These are phyloP conservation scores for Scaptomyza graminum DNA, from an alignment of 1,140 invertebrate species.

Conservation along the genomic window DNA sequence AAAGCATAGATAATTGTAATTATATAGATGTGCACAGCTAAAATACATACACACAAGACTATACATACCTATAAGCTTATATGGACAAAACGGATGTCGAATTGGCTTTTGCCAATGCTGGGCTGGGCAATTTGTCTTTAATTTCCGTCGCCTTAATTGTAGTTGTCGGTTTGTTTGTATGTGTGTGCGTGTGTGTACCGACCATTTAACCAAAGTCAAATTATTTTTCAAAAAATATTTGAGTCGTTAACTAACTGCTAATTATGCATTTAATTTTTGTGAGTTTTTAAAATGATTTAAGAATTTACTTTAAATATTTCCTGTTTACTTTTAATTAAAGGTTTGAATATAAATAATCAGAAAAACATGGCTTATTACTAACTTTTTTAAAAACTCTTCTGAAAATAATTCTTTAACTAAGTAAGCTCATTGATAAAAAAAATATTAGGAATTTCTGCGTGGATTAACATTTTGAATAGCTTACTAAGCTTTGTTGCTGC, in stretches of 20 bases:
- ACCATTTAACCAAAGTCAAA: constrained; percentile 20
- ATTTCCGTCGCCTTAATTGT: constrained; percentile 44
- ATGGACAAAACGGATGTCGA: constrained; percentile 36
- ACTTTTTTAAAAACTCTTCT: no score
- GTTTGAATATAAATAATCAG: neutral
- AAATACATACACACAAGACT: constrained; percentile 1
- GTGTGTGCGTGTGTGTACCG: neutral
- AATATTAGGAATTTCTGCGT: no score
- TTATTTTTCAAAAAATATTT: constrained; percentile 12
- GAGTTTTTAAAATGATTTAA: constrained; percentile 3
- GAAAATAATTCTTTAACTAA: no score
- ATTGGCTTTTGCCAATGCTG: constrained; percentile 20
- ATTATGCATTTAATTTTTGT: constrained; percentile 49
- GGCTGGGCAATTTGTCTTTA: constrained; percentile 37
- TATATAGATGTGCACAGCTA: constrained; percentile 29
- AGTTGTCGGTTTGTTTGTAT: constrained; percentile 18
- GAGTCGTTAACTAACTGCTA: constrained; percentile 29
- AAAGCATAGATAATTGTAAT: constrained; percentile 59
- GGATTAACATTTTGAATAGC: no score
- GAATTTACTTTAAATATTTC: constrained; percentile 6
- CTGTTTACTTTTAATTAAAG: neutral
- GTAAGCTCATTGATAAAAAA: no score
- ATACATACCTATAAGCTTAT: neutral
- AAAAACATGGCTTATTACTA: neutral
- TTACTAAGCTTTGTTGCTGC: no score